Percentiles rank a stretch among this genome's conserved stretches.
Evolutionary conservation across 2,797 vertebrate species (phyloP).

Genomic region (Thunnus albacares): DNA sequence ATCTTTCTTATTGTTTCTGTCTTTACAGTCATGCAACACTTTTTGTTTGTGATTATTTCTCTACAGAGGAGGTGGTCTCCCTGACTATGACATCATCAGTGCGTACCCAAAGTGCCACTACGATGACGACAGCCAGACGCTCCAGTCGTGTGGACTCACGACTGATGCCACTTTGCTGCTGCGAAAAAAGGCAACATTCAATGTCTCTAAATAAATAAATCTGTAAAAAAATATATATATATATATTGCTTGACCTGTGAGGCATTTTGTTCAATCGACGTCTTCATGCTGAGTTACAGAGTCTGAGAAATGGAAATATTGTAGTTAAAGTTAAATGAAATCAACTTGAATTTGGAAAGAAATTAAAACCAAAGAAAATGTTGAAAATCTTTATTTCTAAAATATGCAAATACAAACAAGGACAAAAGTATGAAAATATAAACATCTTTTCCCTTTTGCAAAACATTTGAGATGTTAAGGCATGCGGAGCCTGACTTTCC

Average conservation of each 20-base stretch:
- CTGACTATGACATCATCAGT: constrained; percentile 91
- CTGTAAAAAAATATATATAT: too few relatives aligned
- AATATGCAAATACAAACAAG: constrained; percentile 83
- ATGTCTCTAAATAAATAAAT: not conserved
- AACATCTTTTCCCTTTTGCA: constrained; percentile 82
- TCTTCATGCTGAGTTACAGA: too few relatives aligned
- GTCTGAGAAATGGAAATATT: not conserved
- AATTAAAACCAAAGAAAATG: constrained; percentile 49
- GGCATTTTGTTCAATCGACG: too few relatives aligned
- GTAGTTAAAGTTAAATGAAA: not conserved
- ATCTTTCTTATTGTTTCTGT: not conserved
- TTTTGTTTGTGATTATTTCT: constrained; percentile 26
- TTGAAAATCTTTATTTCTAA: constrained; percentile 88
- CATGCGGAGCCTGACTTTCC: constrained; percentile 77
- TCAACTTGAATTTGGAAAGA: not conserved
- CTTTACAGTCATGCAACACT: not conserved
- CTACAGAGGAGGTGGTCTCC: constrained; percentile 76
- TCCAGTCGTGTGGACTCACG: constrained; percentile 87
- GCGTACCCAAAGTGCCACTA: constrained; percentile 86
- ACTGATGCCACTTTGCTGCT: constrained; percentile 87
- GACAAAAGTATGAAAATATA: constrained; percentile 85
- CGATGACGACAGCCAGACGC: constrained; percentile 79
- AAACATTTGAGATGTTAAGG: constrained; percentile 81
- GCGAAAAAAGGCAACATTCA: constrained; percentile 19
- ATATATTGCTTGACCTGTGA: too few relatives aligned